Evolutionary conservation across 2,113 vertebrate genomes (phyloP).

Genomic region (Cyrtonyx montezumae): DNA sequence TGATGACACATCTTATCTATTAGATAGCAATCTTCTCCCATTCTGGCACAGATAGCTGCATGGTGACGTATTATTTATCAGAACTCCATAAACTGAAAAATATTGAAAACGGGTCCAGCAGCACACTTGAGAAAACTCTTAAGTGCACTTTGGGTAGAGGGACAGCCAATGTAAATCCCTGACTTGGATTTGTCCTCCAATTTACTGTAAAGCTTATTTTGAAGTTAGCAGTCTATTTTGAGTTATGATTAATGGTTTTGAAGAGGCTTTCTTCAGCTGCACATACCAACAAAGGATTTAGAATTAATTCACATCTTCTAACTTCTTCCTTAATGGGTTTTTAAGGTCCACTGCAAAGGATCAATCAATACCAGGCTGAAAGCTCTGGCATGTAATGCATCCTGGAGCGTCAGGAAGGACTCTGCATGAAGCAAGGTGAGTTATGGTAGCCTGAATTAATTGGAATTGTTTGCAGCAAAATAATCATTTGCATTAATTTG

Average conservation of each 20-base stretch:
- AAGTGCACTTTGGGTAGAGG: neutral
- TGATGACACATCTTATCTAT: neutral
- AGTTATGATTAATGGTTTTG: conserved; percentile 70
- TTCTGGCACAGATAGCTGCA: conserved; percentile 11
- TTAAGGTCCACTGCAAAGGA: conserved; percentile 74
- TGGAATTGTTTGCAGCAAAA: conserved; percentile 2
- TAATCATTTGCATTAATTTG: neutral
- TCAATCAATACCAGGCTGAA: conserved; percentile 61
- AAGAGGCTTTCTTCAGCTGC: conserved; percentile 54
- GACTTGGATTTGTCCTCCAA: conserved; percentile 25
- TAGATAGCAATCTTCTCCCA: neutral
- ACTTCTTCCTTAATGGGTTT: conserved; percentile 68
- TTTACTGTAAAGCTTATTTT: conserved; percentile 57
- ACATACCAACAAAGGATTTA: conserved; percentile 50
- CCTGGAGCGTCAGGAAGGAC: conserved; percentile 5
- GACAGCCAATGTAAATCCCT: neutral
- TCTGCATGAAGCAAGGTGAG: neutral
- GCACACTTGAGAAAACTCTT: conserved; percentile 6
- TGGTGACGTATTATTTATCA: conserved; percentile 42
- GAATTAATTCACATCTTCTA: conserved; percentile 77
- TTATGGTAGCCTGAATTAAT: neutral
- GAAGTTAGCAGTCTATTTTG: conserved; percentile 52
- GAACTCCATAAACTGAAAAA: conserved; percentile 1
- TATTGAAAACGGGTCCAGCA: neutral
- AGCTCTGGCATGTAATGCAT: neutral